These are phyloP conservation scores for Catocala sponsa DNA, from an alignment of 2,888 invertebrate genomes.

Conservation along the genomic window DNA sequence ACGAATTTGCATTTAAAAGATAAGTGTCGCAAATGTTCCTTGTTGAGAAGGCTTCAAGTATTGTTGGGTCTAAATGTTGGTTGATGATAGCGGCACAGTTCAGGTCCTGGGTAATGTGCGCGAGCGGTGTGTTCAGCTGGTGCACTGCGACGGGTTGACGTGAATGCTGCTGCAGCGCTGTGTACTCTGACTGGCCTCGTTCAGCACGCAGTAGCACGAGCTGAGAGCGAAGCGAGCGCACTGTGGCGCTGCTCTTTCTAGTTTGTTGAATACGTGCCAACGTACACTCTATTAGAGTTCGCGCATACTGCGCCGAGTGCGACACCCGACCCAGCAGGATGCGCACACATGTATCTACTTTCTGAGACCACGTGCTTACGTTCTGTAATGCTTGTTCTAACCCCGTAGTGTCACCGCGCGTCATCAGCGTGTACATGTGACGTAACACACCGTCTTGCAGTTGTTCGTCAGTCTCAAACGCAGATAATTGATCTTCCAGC, in stretches of 20 bases:
- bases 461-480: slow-evolving; percentile 17
- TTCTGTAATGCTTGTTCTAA: slow-evolving; percentile 15
- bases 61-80: slow-evolving; percentile 50
- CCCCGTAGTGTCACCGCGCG: background rate
- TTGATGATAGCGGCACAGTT: slow-evolving; percentile 61
- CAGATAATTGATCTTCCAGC: slow-evolving; percentile 17
- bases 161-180: slow-evolving; percentile 51
- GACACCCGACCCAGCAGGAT: slow-evolving; percentile 52
- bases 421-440: slow-evolving; percentile 30
- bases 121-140: slow-evolving; percentile 31
- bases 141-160: slow-evolving; percentile 50
- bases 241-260: slow-evolving; percentile 36
- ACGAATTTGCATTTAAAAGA: slow-evolving; percentile 25
- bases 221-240: slow-evolving; percentile 52
- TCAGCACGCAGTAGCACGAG: slow-evolving; percentile 56
- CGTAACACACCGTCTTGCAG: slow-evolving; percentile 26
- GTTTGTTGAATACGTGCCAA: slow-evolving; percentile 52
- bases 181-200: background rate
- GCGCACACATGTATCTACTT: slow-evolving; percentile 42
- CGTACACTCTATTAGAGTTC: slow-evolving; percentile 58
- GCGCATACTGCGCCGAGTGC: slow-evolving; percentile 63
- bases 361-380: slow-evolving; percentile 31
- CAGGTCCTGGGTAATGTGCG: slow-evolving; percentile 40
- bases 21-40: slow-evolving; percentile 54
- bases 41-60: slow-evolving; percentile 47